phyloP scores from a whole-genome alignment of 2,797 vertebrate species.

The Diglossa cyanea region DNA sequence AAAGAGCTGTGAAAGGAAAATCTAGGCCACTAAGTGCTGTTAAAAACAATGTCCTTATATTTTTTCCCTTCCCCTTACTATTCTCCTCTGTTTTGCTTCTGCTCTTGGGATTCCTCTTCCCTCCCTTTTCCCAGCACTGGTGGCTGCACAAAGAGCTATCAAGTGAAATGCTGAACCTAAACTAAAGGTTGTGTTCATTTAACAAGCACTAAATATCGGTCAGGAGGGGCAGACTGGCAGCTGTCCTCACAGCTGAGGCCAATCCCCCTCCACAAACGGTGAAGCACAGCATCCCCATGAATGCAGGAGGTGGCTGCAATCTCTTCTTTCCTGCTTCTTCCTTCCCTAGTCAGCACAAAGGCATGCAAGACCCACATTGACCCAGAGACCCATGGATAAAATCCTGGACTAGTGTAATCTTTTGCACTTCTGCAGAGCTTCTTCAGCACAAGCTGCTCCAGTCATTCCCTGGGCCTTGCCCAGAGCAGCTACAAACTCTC shows the following conservation, averaged over 20 bases:
- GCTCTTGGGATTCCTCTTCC: conserved; percentile 35
- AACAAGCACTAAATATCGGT: neutral
- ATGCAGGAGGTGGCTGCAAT: neutral
- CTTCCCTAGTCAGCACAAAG: neutral
- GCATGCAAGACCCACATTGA: fast-evolving
- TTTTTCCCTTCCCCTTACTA: neutral
- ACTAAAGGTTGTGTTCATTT: conserved; percentile 35
- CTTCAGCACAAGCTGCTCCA: neutral
- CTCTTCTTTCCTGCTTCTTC: neutral
- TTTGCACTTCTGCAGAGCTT: neutral
- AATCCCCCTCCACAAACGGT: conserved; percentile 5
- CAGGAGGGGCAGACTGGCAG: conserved; percentile 10
- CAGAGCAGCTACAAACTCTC: neutral
- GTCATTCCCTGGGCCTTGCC: neutral
- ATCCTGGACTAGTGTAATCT: neutral
- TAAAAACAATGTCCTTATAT: conserved; percentile 51
- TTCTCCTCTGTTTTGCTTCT: conserved; percentile 23
- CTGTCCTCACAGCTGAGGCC: conserved; percentile 35
- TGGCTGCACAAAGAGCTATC: neutral
- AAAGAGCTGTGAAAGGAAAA: conserved; percentile 57
- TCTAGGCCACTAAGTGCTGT: conserved; percentile 49
- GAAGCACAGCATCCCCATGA: neutral
- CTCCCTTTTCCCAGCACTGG: neutral
- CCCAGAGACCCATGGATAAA: neutral
- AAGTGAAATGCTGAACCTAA: conserved; percentile 48